Evolutionary conservation across 2,113 vertebrate species (phyloP).

Genomic region (Vidua macroura): DNA sequence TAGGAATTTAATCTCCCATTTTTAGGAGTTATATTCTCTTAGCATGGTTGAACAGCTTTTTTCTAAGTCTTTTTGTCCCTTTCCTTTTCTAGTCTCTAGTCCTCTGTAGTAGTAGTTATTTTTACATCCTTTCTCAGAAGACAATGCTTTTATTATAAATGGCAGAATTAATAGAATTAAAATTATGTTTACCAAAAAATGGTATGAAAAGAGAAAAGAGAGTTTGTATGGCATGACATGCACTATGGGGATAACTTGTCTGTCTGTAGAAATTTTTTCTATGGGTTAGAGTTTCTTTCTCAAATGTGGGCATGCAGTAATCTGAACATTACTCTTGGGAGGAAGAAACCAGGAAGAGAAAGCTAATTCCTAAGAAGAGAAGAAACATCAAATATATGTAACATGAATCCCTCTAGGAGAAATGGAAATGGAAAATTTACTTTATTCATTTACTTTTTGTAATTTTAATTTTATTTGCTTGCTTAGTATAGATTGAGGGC

Average conservation of each 20-base stretch:
- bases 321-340: conserved; percentile 11
- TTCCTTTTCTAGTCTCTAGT: background rate
- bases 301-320: background rate
- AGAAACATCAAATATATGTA: conserved; percentile 45
- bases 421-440: conserved; percentile 55
- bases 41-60: background rate
- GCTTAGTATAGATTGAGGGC: conserved; percentile 52
- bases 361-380: conserved; percentile 30
- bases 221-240: background rate
- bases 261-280: background rate
- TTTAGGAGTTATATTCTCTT: background rate
- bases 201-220: background rate
- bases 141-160: background rate
- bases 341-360: conserved; percentile 28
- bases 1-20: background rate
- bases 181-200: background rate
- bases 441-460: conserved; percentile 63
- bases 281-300: conserved; percentile 1
- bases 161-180: background rate
- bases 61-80: background rate
- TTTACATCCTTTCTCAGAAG: background rate
- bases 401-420: conserved; percentile 39
- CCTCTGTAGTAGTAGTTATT: background rate
- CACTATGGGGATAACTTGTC: background rate
- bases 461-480: conserved; percentile 63